Percentiles rank a stretch among this genome's conserved stretches.
Conservation (phyloP, 2,797 vertebrate genomes). For the Todus mexicanus region DNA sequence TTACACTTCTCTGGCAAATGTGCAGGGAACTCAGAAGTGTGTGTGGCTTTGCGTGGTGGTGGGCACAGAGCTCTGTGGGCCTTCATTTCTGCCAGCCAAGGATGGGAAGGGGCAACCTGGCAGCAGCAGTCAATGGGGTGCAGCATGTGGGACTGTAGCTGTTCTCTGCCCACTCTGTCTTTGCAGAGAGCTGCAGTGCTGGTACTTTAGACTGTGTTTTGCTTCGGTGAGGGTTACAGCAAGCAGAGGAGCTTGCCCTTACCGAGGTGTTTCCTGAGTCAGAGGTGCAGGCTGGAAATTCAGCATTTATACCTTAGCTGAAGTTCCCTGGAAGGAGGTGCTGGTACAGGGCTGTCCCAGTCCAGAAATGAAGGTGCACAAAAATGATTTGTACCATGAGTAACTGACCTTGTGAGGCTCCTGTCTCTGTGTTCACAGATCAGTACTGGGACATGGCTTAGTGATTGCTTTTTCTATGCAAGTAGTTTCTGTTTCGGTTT, state of each 20-base stretch:
- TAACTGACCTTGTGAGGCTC: neutral
- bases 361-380: neutral
- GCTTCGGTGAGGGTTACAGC: neutral
- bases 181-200: neutral
- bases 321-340: neutral
- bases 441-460: neutral
- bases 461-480: neutral
- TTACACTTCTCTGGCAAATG: neutral
- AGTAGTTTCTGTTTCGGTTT: neutral
- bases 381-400: neutral
- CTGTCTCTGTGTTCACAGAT: neutral
- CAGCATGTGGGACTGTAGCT: accelerated
- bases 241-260: neutral
- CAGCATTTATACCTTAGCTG: neutral
- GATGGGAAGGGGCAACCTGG: neutral
- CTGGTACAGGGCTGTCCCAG: neutral
- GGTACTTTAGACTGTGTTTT: neutral
- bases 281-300: neutral
- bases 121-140: neutral
- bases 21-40: neutral
- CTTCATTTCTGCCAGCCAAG: neutral
- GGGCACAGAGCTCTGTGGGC: neutral
- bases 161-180: neutral
- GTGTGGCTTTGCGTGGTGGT: neutral
- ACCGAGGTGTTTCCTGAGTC: neutral